A percentile compares a stretch with the other conserved stretches of the same genome.
Evolutionary conservation across 2,113 vertebrate genomes (phyloP).

Genomic region (Talpa occidentalis): DNA sequence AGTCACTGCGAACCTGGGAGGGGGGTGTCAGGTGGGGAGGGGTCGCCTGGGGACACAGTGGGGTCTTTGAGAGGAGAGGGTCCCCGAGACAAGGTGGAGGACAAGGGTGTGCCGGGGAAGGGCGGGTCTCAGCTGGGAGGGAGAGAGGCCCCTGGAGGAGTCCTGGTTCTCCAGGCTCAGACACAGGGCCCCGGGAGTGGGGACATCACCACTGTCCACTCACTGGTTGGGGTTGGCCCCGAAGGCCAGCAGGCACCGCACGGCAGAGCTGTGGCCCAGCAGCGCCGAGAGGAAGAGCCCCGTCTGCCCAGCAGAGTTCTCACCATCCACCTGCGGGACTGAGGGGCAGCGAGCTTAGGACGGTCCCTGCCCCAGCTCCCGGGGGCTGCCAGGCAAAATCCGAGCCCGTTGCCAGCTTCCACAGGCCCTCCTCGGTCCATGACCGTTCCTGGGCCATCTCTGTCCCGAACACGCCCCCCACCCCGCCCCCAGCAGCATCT

Average conservation of each 20-base stretch:
- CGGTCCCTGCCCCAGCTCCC: not conserved
- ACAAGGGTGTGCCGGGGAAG: no score
- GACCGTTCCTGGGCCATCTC: not conserved
- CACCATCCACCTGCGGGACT: conserved; percentile 71
- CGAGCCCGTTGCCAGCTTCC: not conserved
- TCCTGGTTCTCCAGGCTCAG: not conserved
- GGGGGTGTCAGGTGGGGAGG: not conserved
- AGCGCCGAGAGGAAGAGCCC: conserved; percentile 70
- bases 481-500: not conserved
- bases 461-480: not conserved
- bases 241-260: conserved; percentile 66
- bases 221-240: conserved; percentile 78
- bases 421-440: not conserved
- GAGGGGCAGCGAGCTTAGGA: not conserved
- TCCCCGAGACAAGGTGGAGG: no score
- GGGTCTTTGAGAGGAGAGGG: not conserved
- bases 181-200: not conserved
- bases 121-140: not conserved
- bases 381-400: not conserved
- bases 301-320: conserved; percentile 70
- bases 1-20: not conserved
- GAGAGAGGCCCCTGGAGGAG: not conserved
- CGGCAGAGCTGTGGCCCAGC: conserved; percentile 50
- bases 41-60: not conserved
- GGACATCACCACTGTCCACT: not conserved